phyloP scores from a whole-genome alignment of 2,797 vertebrate species.

The Schizopygopsis pylzovi region DNA sequence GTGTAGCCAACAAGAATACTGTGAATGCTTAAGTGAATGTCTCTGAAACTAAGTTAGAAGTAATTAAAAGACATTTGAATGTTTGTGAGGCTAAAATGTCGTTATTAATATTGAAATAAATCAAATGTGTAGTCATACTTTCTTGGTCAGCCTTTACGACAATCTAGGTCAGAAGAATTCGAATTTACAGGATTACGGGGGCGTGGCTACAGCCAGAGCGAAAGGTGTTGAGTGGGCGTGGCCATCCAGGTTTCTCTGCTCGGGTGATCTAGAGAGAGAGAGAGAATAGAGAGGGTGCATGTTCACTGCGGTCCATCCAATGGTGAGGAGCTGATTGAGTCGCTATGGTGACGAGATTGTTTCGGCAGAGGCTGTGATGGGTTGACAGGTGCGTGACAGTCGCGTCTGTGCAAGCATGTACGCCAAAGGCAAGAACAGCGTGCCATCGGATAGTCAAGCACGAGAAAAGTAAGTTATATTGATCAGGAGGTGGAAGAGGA shows the following conservation, averaged over 20 bases:
- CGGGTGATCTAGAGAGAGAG: constrained; percentile 64
- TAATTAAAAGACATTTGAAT: not conserved
- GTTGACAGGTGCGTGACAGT: constrained; percentile 98
- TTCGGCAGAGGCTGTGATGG: constrained; percentile 94
- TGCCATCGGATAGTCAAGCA: constrained; percentile 96
- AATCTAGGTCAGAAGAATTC: not conserved
- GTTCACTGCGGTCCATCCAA: constrained; percentile 81
- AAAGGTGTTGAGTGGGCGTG: constrained; percentile 67
- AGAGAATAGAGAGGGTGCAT: constrained; percentile 73
- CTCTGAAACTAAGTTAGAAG: not conserved
- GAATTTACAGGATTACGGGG: not conserved
- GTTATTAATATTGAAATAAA: not conserved
- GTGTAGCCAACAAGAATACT: not conserved
- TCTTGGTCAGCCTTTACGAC: not conserved
- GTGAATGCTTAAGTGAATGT: not conserved
- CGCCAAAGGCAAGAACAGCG: constrained; percentile 97
- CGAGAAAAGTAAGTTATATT: constrained; percentile 95
- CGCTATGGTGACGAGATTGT: constrained; percentile 97
- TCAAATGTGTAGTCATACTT: not conserved
- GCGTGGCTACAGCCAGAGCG: not conserved
- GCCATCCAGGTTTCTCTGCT: constrained; percentile 68
- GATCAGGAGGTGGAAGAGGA: constrained; percentile 42
- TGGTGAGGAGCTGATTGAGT: constrained; percentile 87
- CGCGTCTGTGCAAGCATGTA: constrained; percentile 97
- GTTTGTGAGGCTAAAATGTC: not conserved